These are phyloP conservation scores for Todiramphus saurophagus DNA, from an alignment of 2,113 vertebrate species.

Conservation along the genomic window DNA sequence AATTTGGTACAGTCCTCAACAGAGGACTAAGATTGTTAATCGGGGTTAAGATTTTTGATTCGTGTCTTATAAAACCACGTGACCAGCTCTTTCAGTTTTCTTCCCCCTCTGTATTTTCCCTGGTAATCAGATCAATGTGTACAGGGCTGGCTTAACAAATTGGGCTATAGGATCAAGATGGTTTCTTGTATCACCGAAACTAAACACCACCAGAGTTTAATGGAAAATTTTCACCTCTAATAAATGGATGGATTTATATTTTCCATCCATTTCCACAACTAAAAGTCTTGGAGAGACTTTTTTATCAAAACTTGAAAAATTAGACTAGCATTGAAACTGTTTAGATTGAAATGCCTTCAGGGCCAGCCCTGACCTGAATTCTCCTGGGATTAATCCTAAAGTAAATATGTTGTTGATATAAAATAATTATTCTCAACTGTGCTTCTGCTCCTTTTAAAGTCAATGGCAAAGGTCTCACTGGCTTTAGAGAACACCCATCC, in stretches of 20 bases:
- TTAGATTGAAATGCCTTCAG: neutral
- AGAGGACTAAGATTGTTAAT: neutral
- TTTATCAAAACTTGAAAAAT: neutral
- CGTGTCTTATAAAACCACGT: neutral
- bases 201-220: neutral
- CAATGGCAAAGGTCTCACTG: neutral
- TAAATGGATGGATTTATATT: neutral
- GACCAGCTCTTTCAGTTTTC: conserved; percentile 1
- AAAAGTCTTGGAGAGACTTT: neutral
- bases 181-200: neutral
- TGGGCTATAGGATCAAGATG: neutral
- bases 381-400: neutral
- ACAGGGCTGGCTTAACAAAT: conserved; percentile 21
- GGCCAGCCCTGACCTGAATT: neutral
- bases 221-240: conserved; percentile 32
- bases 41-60: neutral
- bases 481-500: neutral
- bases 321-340: neutral
- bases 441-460: neutral
- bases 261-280: neutral
- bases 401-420: neutral
- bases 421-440: neutral
- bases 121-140: conserved; percentile 28
- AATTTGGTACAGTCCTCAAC: neutral
- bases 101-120: conserved; percentile 17